These are phyloP conservation scores for Typhlomys cinereus DNA, from an alignment of 2,113 vertebrate genomes.

Conservation along the genomic window DNA sequence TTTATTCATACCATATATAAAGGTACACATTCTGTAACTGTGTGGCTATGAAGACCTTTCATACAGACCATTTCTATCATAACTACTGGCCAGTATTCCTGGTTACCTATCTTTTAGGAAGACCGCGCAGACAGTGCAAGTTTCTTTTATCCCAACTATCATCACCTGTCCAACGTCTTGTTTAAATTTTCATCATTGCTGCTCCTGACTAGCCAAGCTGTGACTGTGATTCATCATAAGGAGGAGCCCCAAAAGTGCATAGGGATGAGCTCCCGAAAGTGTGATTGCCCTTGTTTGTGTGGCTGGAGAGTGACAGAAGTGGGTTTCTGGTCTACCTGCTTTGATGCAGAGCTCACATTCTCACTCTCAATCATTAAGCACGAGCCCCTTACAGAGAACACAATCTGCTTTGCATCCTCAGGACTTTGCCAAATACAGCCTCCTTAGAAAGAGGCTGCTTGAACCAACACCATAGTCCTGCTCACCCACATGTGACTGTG, in stretches of 20 bases:
- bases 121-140: neutral
- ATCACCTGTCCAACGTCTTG: neutral
- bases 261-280: neutral
- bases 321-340: neutral
- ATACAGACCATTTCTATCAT: neutral
- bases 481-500: neutral
- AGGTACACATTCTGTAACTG: neutral
- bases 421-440: neutral
- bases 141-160: neutral
- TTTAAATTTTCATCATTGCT: neutral
- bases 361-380: neutral
- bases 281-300: neutral
- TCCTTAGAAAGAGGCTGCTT: neutral
- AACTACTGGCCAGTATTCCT: accelerated
- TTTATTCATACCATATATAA: neutral
- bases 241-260: too few relatives aligned
- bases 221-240: neutral
- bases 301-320: neutral
- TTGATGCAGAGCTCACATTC: neutral
- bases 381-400: neutral
- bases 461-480: neutral
- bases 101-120: neutral
- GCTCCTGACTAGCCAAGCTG: neutral
- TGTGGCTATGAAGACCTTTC: neutral
- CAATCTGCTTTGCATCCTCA: neutral